Conservation (phyloP, 2,113 vertebrate genomes). For the Halichoeres trimaculatus region DNA sequence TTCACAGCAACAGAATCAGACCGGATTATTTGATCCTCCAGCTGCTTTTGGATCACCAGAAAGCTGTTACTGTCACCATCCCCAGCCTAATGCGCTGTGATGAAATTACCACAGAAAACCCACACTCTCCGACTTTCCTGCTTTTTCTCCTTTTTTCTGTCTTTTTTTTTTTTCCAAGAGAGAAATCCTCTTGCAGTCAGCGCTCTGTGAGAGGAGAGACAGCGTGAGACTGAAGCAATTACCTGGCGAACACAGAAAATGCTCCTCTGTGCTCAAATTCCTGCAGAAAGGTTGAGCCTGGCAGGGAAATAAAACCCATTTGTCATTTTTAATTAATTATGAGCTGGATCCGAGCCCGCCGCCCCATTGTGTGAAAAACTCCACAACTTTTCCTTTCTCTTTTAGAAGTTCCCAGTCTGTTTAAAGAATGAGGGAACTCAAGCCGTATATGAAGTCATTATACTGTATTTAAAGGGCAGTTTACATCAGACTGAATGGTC, state of each 20-base stretch:
- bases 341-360: conserved; percentile 9
- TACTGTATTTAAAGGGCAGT: conserved; percentile 32
- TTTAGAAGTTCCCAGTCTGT: conserved; percentile 13
- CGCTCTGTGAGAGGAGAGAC: conserved; percentile 38
- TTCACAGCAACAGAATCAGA: conserved; percentile 9
- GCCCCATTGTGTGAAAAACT: conserved; percentile 12
- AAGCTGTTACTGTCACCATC: conserved; percentile 26
- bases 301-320: conserved; percentile 69
- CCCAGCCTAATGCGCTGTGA: conserved; percentile 13
- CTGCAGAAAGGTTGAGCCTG: conserved; percentile 58
- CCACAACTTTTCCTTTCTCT: conserved; percentile 39
- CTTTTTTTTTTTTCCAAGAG: conserved; percentile 1
- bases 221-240: conserved; percentile 68
- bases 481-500: not conserved
- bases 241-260: conserved; percentile 65
- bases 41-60: conserved; percentile 40
- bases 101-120: conserved; percentile 27
- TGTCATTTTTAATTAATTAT: conserved; percentile 75
- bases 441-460: conserved; percentile 38
- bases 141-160: not conserved
- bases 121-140: not conserved
- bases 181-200: conserved; percentile 32
- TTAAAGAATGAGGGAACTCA: not conserved
- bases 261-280: conserved; percentile 65
- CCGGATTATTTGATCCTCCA: conserved; percentile 8